Percentiles rank a stretch among this genome's conserved stretches.
These are phyloP conservation scores for Crossocerus cetratus DNA, from an alignment of 2,888 invertebrate species.

Conservation along the genomic window DNA sequence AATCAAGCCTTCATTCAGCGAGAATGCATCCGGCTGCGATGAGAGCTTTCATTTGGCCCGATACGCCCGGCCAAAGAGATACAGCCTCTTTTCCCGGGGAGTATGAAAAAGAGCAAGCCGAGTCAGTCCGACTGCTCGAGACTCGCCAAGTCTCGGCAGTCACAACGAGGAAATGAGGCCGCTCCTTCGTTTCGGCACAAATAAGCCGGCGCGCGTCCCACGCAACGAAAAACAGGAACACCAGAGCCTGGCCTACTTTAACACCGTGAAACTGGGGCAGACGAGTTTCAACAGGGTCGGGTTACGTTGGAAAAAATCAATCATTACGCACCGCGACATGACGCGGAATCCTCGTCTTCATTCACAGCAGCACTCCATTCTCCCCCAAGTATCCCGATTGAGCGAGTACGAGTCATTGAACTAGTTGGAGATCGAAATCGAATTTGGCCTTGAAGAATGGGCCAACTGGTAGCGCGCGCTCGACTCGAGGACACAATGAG, in stretches of 20 bases:
- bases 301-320: too few species aligned
- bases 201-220: neutral
- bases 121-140: neutral
- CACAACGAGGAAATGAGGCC: constrained; percentile 1
- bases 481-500: neutral
- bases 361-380: too few species aligned
- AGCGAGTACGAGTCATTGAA: too few species aligned
- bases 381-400: too few species aligned
- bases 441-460: too few species aligned
- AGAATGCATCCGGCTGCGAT: constrained; percentile 29
- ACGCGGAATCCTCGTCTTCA: too few species aligned
- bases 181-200: neutral
- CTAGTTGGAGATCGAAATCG: too few species aligned
- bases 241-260: neutral
- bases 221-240: neutral
- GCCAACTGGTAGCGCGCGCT: neutral
- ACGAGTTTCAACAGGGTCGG: too few species aligned
- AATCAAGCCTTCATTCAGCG: constrained; percentile 48
- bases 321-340: too few species aligned
- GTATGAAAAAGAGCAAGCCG: constrained; percentile 19
- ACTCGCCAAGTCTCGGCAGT: neutral
- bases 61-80: constrained; percentile 22
- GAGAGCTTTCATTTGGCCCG: constrained; percentile 26
- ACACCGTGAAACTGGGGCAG: too few species aligned
- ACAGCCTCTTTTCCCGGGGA: constrained; percentile 8